Evolutionary conservation across 1,140 invertebrate genomes (phyloP).

Genomic region (Trypoxylus dichotomus): DNA sequence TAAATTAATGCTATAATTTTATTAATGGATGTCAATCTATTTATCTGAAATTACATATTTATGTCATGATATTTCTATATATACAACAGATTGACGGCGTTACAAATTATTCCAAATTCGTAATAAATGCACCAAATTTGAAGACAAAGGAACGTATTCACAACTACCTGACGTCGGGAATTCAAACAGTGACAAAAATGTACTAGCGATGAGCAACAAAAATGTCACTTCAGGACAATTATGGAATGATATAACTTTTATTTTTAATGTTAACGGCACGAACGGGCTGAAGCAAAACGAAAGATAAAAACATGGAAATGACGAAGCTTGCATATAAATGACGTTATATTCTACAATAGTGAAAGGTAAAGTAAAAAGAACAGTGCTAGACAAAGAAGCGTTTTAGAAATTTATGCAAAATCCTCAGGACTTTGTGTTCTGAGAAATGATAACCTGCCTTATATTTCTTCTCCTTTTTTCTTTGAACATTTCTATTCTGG

Average conservation of each 20-base stretch:
- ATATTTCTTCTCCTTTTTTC: neutral
- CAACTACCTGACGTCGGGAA: neutral
- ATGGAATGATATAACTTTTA: neutral
- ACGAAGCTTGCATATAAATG: constrained; percentile 12
- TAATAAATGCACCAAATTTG: no score
- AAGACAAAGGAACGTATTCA: no score
- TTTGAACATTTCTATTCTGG: neutral
- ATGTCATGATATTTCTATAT: neutral
- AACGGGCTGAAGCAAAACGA: neutral
- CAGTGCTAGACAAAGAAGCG: neutral
- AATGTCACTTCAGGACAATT: neutral
- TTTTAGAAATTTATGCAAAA: constrained; percentile 29
- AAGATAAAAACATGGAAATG: constrained; percentile 8
- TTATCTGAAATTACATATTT: neutral
- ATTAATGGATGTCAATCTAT: neutral
- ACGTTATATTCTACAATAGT: neutral
- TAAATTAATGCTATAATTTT: neutral
- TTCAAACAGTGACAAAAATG: neutral
- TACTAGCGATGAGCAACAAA: neutral
- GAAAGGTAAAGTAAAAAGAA: neutral
- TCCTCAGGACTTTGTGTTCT: constrained; percentile 9
- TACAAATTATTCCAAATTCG: neutral
- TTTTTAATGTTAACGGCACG: constrained; percentile 6
- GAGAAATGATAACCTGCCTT: constrained; percentile 1
- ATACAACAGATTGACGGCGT: neutral